Evolutionary conservation across 2,797 vertebrate species (phyloP), one percentile per base, ranked within the genome.

Genomic region (Alauda arvensis): DNA sequence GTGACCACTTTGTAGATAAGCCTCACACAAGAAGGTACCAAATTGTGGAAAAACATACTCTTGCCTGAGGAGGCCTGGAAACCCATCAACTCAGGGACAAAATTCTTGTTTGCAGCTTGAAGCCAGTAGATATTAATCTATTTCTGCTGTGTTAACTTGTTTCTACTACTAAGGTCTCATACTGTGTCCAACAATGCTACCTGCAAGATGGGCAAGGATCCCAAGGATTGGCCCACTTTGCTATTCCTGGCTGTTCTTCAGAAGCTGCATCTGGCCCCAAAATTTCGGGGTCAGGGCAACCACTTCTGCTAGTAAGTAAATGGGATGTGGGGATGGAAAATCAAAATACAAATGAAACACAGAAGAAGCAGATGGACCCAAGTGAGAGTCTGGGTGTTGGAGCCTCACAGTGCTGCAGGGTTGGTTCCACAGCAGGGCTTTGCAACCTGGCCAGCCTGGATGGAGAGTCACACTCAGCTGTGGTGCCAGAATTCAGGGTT

Each of bases 401-500:
- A 89, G 48, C 33, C 4, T 2, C 13, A 37, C 49, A 49, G 63
- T 2, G 33, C 28, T 42, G 40, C 39, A 70, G 24, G 69, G 24
- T 5, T 5, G 5, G 34, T 52, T 37, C 40, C 62, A 55, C 66
- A 34, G 49, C 1, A 69, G 45, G 18, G 37, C 37, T 74, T 56
- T 77, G 76, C 43, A 68, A 1, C 33, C 65, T 39, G 56, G 19
- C 57, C 46, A 81, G 40, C 37, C 40, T 55, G 57, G 69, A 31
- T 15, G 28, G 75, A 75, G 67, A 66, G 7, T 16, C 68, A 79
- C 70, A 31, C 37, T 43, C 66, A 65, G 42, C 33, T 63, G 52
- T n/a, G 37, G 13, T 1, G 1, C 40, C 51, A 42, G 17, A 65
- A 65, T 34, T 62, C 37, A 10, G 56, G 17, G 1, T 1, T 15